A percentile compares a stretch with the other conserved stretches of the same genome.
phyloP scores from a whole-genome alignment of 2,888 invertebrate species.

The Ernsta delagoae region DNA sequence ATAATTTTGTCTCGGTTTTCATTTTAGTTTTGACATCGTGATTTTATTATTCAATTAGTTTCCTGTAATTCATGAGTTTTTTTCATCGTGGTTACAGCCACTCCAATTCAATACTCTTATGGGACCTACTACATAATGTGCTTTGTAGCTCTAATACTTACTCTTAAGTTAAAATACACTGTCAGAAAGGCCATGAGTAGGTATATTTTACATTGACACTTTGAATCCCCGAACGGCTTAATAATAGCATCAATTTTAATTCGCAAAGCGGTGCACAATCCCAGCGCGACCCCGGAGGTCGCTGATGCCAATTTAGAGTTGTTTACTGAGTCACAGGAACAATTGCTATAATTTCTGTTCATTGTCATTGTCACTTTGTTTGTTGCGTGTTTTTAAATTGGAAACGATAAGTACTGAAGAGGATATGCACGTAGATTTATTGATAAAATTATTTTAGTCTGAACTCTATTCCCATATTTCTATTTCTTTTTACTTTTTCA shows the following conservation, averaged over 20 bases:
- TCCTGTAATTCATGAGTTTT: too few species aligned
- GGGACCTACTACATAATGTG: too few species aligned
- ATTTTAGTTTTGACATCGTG: too few species aligned
- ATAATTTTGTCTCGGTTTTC: too few species aligned
- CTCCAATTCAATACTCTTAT: too few species aligned
- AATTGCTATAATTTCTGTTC: conserved; percentile 46
- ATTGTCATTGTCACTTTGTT: conserved; percentile 34
- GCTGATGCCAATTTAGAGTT: conserved; percentile 59
- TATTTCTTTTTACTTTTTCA: not conserved
- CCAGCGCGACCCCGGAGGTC: conserved; percentile 66
- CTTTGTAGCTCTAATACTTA: too few species aligned
- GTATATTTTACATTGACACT: not conserved
- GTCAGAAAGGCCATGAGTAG: not conserved
- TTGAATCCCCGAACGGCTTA: conserved; percentile 39
- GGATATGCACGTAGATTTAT: not conserved
- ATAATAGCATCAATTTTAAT: conserved; percentile 39
- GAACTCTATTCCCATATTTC: not conserved
- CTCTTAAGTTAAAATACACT: too few species aligned
- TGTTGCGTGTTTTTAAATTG: not conserved
- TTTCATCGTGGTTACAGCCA: too few species aligned
- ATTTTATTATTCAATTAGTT: too few species aligned
- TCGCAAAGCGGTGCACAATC: conserved; percentile 50
- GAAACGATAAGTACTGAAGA: not conserved
- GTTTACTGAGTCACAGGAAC: conserved; percentile 56
- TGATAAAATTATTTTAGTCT: not conserved